phyloP scores from a whole-genome alignment of 2,113 vertebrate genomes.

The Psettodes erumei region DNA sequence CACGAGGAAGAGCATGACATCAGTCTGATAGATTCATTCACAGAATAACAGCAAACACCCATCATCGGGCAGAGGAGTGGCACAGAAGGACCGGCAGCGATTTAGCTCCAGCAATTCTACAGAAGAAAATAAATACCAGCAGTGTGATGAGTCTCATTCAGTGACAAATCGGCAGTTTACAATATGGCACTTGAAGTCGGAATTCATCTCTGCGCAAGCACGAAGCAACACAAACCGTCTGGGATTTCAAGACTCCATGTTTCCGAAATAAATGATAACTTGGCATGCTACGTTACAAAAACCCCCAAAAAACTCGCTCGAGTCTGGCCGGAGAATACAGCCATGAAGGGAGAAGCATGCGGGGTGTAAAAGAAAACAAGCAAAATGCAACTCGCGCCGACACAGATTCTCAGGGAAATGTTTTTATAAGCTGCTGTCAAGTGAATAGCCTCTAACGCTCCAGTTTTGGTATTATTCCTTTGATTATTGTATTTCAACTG shows the following conservation, averaged over 20 bases:
- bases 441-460: conserved; percentile 39
- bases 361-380: conserved; percentile 22
- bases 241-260: conserved; percentile 43
- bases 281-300: conserved; percentile 41
- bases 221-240: conserved; percentile 25
- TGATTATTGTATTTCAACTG: conserved; percentile 8
- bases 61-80: conserved; percentile 29
- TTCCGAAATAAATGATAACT: conserved; percentile 39
- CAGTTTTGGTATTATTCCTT: conserved; percentile 3
- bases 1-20: conserved; percentile 35
- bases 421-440: conserved; percentile 44
- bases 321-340: conserved; percentile 16
- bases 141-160: conserved; percentile 44
- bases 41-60: conserved; percentile 56
- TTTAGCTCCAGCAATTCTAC: conserved; percentile 45
- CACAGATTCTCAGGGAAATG: conserved; percentile 55
- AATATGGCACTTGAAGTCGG: conserved; percentile 51
- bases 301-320: conserved; percentile 6
- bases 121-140: conserved; percentile 55
- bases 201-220: conserved; percentile 52
- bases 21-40: conserved; percentile 43
- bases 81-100: conserved; percentile 35
- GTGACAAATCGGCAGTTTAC: conserved; percentile 39
- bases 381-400: conserved; percentile 40
- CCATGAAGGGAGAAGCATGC: conserved; percentile 45